Evolutionary conservation across 2,888 invertebrate species (phyloP).

Genomic region (Leptarthrus brevirostris): DNA sequence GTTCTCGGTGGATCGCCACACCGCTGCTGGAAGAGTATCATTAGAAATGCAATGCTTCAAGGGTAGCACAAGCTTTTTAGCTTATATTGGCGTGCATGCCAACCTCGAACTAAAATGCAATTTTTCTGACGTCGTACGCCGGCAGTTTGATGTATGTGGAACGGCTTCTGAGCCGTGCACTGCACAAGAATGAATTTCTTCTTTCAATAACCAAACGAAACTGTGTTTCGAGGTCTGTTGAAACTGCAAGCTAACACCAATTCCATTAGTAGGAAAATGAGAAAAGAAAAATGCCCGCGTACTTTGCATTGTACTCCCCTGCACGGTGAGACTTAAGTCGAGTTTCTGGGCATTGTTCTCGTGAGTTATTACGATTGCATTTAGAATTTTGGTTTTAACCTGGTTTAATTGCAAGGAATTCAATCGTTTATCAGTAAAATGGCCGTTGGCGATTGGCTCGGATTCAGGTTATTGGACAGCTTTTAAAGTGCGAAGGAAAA

Average conservation of each 20-base stretch:
- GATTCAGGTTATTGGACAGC: too few species aligned
- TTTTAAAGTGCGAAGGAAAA: too few species aligned
- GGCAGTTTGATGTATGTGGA: slow-evolving; percentile 1
- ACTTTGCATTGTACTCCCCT: too few species aligned
- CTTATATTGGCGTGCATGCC: not conserved
- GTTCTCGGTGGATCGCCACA: too few species aligned
- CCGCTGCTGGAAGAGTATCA: too few species aligned
- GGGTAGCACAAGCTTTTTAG: too few species aligned
- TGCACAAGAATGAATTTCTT: slow-evolving; percentile 16
- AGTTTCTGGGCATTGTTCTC: too few species aligned
- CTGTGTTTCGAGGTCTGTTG: slow-evolving; percentile 42
- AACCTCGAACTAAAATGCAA: slow-evolving; percentile 15
- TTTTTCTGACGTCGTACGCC: not conserved
- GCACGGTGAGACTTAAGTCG: too few species aligned
- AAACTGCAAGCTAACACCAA: slow-evolving; percentile 16
- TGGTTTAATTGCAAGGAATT: slow-evolving; percentile 5
- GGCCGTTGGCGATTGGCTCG: too few species aligned
- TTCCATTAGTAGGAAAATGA: not conserved
- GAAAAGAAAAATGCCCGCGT: too few species aligned
- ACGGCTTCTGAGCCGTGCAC: not conserved
- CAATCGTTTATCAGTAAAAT: too few species aligned
- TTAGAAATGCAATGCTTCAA: not conserved
- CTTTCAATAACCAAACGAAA: slow-evolving; percentile 27
- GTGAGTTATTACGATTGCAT: not conserved
- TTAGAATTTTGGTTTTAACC: slow-evolving; percentile 23